Conservation (phyloP, 2,113 vertebrate species). For the Cyanoderma ruficeps region DNA sequence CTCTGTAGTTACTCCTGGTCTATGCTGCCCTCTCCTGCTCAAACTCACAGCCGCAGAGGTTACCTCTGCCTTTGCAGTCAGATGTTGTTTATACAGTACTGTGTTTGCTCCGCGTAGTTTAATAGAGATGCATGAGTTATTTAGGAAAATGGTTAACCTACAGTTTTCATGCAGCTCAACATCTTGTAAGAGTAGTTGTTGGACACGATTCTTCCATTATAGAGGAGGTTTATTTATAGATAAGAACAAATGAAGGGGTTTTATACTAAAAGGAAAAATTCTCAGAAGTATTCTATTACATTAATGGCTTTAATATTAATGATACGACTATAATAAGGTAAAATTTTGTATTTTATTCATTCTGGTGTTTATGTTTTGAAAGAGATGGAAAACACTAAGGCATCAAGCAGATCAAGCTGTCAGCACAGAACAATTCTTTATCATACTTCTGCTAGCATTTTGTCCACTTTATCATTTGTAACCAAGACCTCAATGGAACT, state of each 20-base stretch:
- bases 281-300: neutral
- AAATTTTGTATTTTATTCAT: neutral
- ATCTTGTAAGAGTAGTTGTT: neutral
- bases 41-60: neutral
- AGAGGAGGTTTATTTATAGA: neutral
- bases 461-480: neutral
- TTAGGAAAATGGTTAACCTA: neutral
- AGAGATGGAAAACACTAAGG: neutral
- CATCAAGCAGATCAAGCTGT: neutral
- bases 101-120: accelerated
- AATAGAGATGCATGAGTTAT: neutral
- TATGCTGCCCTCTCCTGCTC: constrained; percentile 73
- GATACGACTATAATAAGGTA: neutral
- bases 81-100: neutral
- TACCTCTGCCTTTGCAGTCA: neutral
- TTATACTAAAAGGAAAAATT: neutral
- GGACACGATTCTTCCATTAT: neutral
- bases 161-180: neutral
- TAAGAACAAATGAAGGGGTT: neutral
- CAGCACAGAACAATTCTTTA: neutral
- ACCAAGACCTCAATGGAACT: neutral
- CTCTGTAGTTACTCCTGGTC: constrained; percentile 3
- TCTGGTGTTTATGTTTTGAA: neutral
- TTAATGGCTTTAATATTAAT: neutral
- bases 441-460: neutral